A percentile compares a stretch with the other conserved stretches of the same genome.
Conservation (phyloP, 2,888 invertebrate genomes). For the Drosophila colorata region DNA sequence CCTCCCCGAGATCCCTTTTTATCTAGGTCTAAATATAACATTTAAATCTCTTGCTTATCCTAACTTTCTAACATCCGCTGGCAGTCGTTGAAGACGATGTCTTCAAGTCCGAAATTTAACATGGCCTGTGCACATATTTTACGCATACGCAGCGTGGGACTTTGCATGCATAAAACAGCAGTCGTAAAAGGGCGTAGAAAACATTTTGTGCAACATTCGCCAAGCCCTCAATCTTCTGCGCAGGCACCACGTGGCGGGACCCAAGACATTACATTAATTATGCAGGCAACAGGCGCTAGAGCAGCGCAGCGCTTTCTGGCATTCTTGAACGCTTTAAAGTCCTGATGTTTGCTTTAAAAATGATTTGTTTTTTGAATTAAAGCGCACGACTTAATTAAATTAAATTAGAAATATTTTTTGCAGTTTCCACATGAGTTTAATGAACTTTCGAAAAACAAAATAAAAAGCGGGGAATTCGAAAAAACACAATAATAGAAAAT, state of each 20-base stretch:
- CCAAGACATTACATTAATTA: slow-evolving; percentile 65
- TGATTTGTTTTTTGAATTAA: slow-evolving; percentile 1
- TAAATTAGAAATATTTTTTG: slow-evolving; percentile 6
- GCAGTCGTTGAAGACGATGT: neutral
- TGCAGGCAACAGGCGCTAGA: slow-evolving; percentile 32
- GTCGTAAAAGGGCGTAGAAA: slow-evolving; percentile 31
- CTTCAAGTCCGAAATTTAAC: slow-evolving; percentile 29
- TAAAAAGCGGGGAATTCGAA: slow-evolving; percentile 15
- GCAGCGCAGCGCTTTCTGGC: neutral
- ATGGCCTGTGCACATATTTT: slow-evolving; percentile 29
- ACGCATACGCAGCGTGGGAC: slow-evolving; percentile 71
- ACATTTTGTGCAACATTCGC: slow-evolving; percentile 57
- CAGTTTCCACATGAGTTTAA: slow-evolving; percentile 51
- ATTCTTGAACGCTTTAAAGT: slow-evolving; percentile 8
- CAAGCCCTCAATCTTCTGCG: slow-evolving; percentile 12
- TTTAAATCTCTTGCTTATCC: neutral
- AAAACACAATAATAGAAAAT: slow-evolving; percentile 55
- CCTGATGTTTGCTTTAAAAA: slow-evolving; percentile 3
- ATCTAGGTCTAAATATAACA: neutral
- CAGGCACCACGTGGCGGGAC: slow-evolving; percentile 32
- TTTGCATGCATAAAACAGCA: slow-evolving; percentile 73
- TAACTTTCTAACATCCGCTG: neutral
- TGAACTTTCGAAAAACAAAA: slow-evolving; percentile 52
- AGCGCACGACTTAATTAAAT: slow-evolving; percentile 15
- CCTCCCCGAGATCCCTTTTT: no score